Base-by-base conservation (phyloP, 92 coral and sea anemone genomes). In the Montipora capitata region DNA sequence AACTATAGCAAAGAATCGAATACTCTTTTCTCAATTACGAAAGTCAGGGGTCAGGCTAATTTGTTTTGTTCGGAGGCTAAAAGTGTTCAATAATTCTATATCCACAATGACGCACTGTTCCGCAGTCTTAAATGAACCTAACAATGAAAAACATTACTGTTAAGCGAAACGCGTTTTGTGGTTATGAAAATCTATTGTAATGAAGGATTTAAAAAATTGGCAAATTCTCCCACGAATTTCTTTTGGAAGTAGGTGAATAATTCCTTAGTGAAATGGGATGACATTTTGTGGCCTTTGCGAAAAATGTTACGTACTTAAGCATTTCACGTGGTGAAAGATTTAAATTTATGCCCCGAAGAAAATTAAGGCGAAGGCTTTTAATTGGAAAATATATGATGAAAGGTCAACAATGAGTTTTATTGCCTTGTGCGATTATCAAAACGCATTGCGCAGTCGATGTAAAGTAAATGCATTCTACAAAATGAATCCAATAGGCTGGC, bases 21-120 rank as follows among this genome's bases (percentile, higher is more conserved):
- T 48, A 66, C 67, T 43, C 39, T 48, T 68, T 40, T 14, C 40
- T 15, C 74, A 68, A 80, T 80, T 80, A 80, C 16, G 15, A 17
- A 27, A 59, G 85, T 80, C 85, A 80, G 74, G 38, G 85, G 85
- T 80, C 76, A 80, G 27, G 20, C 41, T 27, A 3, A 63, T 35
- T 5, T 35, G 66, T 66, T 45, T 79, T 57, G 17, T 40, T 5
- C 18, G 16, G 1, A 7, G 18, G n/a, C 44, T 9, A 40, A n/a
- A 77, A 39, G n/a, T 7, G 35, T 10, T 12, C 48, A 44, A 43
- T 43, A n/a, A 44, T 7, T 10, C 38, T 7, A 6, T 16, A 7
- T 44, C 41, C 16, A 40, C 40, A 69, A 40, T 39, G 15, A 15
- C 51, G 10, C 74, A 41, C 2, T 11, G 11, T 45, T 72, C 3